These are phyloP conservation scores for Tokudaia muenninki DNA, from an alignment of 2,797 vertebrate species.

Conservation along the genomic window DNA sequence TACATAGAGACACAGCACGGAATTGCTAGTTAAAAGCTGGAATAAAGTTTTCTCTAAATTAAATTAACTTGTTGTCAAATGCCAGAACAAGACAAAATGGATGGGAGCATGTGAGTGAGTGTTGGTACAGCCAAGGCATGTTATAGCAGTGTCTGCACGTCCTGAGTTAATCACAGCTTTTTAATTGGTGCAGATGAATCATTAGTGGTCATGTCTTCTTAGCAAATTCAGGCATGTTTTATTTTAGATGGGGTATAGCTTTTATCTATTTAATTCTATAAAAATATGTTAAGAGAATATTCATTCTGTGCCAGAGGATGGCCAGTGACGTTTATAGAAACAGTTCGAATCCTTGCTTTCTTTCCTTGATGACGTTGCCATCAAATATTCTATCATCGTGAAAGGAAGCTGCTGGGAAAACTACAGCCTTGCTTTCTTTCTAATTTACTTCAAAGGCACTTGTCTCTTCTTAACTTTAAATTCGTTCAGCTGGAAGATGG, in stretches of 20 bases:
- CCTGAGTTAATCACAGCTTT: not conserved
- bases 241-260: not conserved
- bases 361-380: not conserved
- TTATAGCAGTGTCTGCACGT: not conserved
- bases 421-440: constrained; percentile 96
- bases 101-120: constrained; percentile 75
- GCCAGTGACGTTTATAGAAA: not conserved
- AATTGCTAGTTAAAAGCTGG: constrained; percentile 82
- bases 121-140: constrained; percentile 86
- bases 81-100: constrained; percentile 87
- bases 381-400: not conserved
- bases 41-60: constrained; percentile 85
- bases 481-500: constrained; percentile 99
- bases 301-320: not conserved
- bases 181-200: not conserved
- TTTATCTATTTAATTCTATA: not conserved
- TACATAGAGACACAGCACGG: constrained; percentile 61
- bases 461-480: constrained; percentile 93
- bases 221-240: too few relatives aligned
- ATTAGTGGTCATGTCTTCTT: not conserved
- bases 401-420: not conserved
- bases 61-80: constrained; percentile 86
- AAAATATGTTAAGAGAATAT: not conserved
- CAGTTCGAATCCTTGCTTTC: not conserved
- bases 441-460: constrained; percentile 98